phyloP scores from a whole-genome alignment of 2,113 vertebrate species.

The Neogobius melanostomus region DNA sequence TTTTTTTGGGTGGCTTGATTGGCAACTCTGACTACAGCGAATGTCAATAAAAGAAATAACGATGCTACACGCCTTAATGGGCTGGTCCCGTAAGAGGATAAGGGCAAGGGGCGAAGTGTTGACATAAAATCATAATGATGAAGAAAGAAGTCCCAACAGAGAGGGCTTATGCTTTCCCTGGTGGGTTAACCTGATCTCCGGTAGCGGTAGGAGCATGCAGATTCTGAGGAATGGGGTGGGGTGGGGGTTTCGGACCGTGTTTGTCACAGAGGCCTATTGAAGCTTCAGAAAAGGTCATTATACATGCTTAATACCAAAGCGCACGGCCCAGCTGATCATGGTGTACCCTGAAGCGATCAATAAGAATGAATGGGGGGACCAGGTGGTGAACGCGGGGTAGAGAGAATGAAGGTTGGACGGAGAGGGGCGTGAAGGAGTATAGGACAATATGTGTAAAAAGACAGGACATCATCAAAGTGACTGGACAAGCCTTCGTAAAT shows the following conservation, averaged over 20 bases:
- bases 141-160: slow-evolving; percentile 63
- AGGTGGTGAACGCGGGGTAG: slow-evolving; percentile 66
- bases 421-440: slow-evolving; percentile 32
- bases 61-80: slow-evolving; percentile 43
- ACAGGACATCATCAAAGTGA: slow-evolving; percentile 58
- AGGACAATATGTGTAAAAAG: slow-evolving; percentile 43
- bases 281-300: slow-evolving; percentile 50
- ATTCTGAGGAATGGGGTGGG: slow-evolving; percentile 28
- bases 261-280: slow-evolving; percentile 57
- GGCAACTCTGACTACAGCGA: slow-evolving; percentile 68
- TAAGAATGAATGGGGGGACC: slow-evolving; percentile 67
- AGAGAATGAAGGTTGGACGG: slow-evolving; percentile 48
- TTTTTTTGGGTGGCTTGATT: slow-evolving; percentile 56
- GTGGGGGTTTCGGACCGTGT: slow-evolving; percentile 40
- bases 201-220: slow-evolving; percentile 64
- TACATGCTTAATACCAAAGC: slow-evolving; percentile 66
- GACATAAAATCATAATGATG: slow-evolving; percentile 65
- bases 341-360: slow-evolving; percentile 66
- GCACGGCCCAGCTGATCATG: slow-evolving; percentile 65
- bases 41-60: slow-evolving; percentile 68
- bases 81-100: slow-evolving; percentile 43
- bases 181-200: slow-evolving; percentile 66
- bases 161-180: slow-evolving; percentile 44
- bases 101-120: slow-evolving; percentile 43
- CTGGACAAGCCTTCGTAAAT: slow-evolving; percentile 31